phyloP scores from a whole-genome alignment of 2,797 vertebrate genomes.

The Xenopus petersii region DNA sequence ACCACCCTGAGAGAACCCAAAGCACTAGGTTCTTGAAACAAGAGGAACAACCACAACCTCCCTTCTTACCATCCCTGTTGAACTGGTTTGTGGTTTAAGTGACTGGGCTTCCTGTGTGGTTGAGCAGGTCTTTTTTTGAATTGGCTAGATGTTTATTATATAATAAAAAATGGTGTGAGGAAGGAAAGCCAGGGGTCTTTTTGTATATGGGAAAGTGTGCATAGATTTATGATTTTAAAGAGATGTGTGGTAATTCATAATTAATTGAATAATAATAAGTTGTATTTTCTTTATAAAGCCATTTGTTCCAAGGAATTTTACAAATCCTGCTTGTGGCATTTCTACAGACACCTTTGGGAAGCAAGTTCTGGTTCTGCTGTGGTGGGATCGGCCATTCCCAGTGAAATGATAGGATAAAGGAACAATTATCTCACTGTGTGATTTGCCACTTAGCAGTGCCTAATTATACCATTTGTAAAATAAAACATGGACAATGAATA shows the following conservation, averaged over 20 bases:
- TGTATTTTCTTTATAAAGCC: slow-evolving; percentile 30
- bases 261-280: slow-evolving; percentile 48
- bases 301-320: slow-evolving; percentile 19
- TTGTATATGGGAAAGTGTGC: slow-evolving; percentile 35
- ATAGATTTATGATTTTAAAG: slow-evolving; percentile 40
- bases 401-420: neutral
- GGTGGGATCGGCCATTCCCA: neutral
- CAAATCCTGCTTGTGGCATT: slow-evolving; percentile 24
- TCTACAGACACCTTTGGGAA: slow-evolving; percentile 29
- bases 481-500: neutral
- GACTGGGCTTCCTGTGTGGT: slow-evolving; percentile 45
- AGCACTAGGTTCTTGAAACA: slow-evolving; percentile 8
- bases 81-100: slow-evolving; percentile 39
- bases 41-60: slow-evolving; percentile 12
- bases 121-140: slow-evolving; percentile 30
- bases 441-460: neutral
- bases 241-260: slow-evolving; percentile 45
- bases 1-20: neutral
- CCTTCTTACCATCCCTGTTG: slow-evolving; percentile 26
- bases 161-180: slow-evolving; percentile 44
- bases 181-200: slow-evolving; percentile 34
- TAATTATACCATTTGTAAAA: neutral
- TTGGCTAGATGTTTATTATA: slow-evolving; percentile 37
- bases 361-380: neutral
- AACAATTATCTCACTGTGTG: neutral